These are phyloP conservation scores for Catotricha subobsoleta DNA, from an alignment of 2,888 invertebrate species.

Conservation along the genomic window DNA sequence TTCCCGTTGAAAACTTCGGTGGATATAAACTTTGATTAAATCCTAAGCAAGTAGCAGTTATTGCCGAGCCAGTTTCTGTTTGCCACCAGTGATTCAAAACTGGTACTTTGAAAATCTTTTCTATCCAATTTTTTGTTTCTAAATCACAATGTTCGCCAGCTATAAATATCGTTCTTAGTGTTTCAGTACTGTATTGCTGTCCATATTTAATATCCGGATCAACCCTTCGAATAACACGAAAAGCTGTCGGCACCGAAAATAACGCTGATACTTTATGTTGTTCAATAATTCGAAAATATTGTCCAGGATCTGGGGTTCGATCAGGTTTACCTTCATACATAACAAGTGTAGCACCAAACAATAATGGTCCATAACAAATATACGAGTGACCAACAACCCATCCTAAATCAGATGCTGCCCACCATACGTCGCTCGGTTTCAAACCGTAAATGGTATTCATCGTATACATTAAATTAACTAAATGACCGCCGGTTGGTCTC, in stretches of 20 bases:
- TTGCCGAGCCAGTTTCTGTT: conserved; percentile 83
- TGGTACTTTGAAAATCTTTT: conserved; percentile 50
- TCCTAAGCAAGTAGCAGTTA: conserved; percentile 69
- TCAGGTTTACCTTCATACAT: conserved; percentile 90
- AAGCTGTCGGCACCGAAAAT: conserved; percentile 81
- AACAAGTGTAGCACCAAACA: conserved; percentile 59
- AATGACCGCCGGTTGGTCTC: conserved; percentile 73
- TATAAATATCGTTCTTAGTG: conserved; percentile 55
- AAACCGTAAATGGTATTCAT: conserved; percentile 69
- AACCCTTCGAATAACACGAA: conserved; percentile 65
- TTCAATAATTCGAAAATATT: conserved; percentile 77
- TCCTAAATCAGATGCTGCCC: conserved; percentile 77
- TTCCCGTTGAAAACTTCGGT: conserved; percentile 61
- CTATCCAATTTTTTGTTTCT: conserved; percentile 68
- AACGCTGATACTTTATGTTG: conserved; percentile 71
- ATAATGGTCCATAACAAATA: conserved; percentile 78
- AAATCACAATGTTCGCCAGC: conserved; percentile 90
- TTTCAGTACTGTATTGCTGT: conserved; percentile 49
- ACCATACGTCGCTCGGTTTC: conserved; percentile 63
- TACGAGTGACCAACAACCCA: conserved; percentile 94
- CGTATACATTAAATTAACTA: conserved; percentile 69
- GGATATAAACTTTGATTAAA: conserved; percentile 51
- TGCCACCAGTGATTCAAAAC: conserved; percentile 95
- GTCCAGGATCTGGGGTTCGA: conserved; percentile 80
- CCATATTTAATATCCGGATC: conserved; percentile 57